Conservation (phyloP, 2,888 invertebrate genomes). For the Buathra laborator region DNA sequence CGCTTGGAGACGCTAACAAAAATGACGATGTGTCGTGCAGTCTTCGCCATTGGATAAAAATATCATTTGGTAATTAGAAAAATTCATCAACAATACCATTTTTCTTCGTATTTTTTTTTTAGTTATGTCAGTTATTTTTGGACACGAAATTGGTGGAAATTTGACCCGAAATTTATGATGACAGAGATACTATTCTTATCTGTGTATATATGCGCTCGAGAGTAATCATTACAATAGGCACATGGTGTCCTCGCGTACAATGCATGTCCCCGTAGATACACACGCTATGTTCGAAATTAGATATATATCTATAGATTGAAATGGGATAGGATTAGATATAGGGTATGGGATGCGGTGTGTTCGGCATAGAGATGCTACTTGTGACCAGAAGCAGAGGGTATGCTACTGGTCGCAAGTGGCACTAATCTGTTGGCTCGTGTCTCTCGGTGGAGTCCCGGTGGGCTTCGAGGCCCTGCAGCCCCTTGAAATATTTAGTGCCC, state of each 20-base stretch:
- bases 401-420: conserved; percentile 73
- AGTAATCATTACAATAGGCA: background rate
- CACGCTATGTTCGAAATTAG: conserved; percentile 11
- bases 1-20: no score
- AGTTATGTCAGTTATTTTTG: no score
- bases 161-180: background rate
- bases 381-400: conserved; percentile 44
- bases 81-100: no score
- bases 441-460: conserved; percentile 72
- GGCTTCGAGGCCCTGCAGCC: conserved; percentile 74
- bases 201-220: background rate
- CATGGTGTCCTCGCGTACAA: background rate
- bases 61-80: no score
- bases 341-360: conserved; percentile 39
- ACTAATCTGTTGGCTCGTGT: conserved; percentile 76
- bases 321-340: conserved; percentile 1
- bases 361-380: conserved; percentile 56
- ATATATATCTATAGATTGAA: conserved; percentile 16
- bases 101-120: no score
- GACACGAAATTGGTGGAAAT: no score
- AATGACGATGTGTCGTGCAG: no score
- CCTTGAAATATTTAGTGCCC: conserved; percentile 76
- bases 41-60: no score
- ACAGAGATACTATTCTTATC: background rate
- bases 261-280: background rate